Percentiles rank a stretch among this genome's conserved stretches.
These are phyloP conservation scores for Thecocarcelia acutangulata DNA, from an alignment of 2,888 invertebrate species.

Conservation along the genomic window DNA sequence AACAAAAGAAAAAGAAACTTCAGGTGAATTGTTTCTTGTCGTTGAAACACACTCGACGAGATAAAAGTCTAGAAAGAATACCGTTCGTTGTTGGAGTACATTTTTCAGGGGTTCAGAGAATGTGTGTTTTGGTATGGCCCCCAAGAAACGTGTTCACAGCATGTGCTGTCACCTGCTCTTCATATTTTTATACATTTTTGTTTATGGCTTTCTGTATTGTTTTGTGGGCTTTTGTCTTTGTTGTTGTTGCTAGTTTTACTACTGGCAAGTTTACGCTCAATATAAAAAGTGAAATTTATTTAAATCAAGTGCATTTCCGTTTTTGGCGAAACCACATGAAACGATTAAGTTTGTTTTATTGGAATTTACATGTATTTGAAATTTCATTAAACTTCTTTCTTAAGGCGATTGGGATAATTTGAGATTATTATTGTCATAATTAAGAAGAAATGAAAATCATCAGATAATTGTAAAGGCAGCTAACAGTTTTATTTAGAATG, in stretches of 20 bases:
- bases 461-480: too few relatives aligned
- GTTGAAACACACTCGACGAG: slow-evolving; percentile 1
- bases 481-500: too few relatives aligned
- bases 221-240: slow-evolving; percentile 8
- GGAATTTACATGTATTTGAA: background rate
- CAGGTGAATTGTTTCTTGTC: slow-evolving; percentile 44
- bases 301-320: background rate
- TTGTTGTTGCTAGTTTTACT: background rate
- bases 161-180: slow-evolving; percentile 27
- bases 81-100: background rate
- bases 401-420: too few relatives aligned
- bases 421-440: too few relatives aligned
- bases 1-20: slow-evolving; percentile 21
- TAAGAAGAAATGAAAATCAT: too few relatives aligned
- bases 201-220: background rate
- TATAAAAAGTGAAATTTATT: background rate
- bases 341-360: background rate
- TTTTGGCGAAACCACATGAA: background rate
- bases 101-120: background rate
- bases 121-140: background rate
- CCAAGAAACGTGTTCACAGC: background rate
- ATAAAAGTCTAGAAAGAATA: background rate
- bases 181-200: slow-evolving; percentile 1
- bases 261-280: background rate
- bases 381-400: too few relatives aligned